Evolutionary conservation across 2,797 vertebrate species (phyloP).

Genomic region (Artibeus jamaicensis): DNA sequence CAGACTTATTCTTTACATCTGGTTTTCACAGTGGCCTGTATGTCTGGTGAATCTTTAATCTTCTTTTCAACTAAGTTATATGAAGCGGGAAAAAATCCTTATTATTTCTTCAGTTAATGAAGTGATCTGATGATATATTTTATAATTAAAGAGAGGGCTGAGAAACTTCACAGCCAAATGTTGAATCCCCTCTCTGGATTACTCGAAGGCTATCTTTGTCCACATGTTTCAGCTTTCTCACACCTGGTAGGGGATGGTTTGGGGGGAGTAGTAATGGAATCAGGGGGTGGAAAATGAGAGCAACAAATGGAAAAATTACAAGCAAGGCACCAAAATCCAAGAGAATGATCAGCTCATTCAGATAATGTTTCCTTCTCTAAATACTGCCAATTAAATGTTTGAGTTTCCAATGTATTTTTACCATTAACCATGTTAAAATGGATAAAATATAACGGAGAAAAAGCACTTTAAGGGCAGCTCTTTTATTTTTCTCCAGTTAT

Average conservation of each 20-base stretch:
- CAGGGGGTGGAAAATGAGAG: neutral
- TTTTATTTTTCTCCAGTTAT: neutral
- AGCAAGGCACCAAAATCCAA: slow-evolving; percentile 8
- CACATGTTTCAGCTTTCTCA: slow-evolving; percentile 9
- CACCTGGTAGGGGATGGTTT: neutral
- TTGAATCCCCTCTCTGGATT: neutral
- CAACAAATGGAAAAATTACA: neutral
- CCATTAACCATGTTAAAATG: neutral
- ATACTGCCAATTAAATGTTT: slow-evolving; percentile 3
- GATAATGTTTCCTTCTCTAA: neutral
- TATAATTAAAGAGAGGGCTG: slow-evolving; percentile 19
- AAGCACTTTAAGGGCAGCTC: neutral
- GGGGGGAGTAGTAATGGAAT: neutral
- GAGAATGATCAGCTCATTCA: neutral
- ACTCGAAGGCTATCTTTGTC: neutral
- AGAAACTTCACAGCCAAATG: neutral
- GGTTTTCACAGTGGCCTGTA: neutral
- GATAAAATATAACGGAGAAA: slow-evolving; percentile 9
- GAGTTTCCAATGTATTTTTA: neutral
- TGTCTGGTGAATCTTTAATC: slow-evolving; percentile 31
- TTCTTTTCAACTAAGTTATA: slow-evolving; percentile 27
- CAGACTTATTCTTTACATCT: neutral
- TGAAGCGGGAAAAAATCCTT: neutral
- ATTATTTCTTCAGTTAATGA: slow-evolving; percentile 29
- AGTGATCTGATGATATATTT: neutral